These are phyloP conservation scores for Parauchenoglanis punctatus DNA, from an alignment of 2,797 vertebrate species.

Conservation along the genomic window DNA sequence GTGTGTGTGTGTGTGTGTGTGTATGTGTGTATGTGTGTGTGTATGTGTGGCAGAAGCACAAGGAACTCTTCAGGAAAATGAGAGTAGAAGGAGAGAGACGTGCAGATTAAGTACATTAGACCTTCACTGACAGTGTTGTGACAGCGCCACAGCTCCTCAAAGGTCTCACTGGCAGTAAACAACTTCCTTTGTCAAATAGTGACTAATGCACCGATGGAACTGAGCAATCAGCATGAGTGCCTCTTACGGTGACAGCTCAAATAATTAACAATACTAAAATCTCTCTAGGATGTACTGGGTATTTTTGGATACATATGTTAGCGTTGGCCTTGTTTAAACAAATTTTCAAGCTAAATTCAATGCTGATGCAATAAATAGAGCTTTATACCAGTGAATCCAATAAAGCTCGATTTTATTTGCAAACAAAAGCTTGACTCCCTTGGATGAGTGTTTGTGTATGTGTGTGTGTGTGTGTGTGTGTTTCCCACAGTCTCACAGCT, in stretches of 20 bases:
- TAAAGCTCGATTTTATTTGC: conserved; percentile 15
- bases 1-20: too few species aligned
- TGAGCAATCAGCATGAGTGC: background rate
- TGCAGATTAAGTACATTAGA: conserved; percentile 41
- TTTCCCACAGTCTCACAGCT: conserved; percentile 41
- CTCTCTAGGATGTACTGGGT: conserved; percentile 4
- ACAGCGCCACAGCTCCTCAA: conserved; percentile 36
- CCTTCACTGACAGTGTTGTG: conserved; percentile 44
- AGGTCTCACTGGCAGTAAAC: conserved; percentile 32
- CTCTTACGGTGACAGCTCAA: conserved; percentile 19
- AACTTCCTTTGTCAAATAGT: conserved; percentile 44
- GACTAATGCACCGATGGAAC: conserved; percentile 19
- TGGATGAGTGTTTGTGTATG: background rate
- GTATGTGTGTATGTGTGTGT: background rate
- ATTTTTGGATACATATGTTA: conserved; percentile 5
- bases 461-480: conserved; percentile 24
- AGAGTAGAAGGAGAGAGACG: conserved; percentile 35
- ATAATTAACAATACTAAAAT: conserved; percentile 36
- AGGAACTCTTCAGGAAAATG: conserved; percentile 27
- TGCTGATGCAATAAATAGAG: conserved; percentile 21
- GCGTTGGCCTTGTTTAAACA: conserved; percentile 5
- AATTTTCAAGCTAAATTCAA: conserved; percentile 11
- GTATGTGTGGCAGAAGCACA: background rate
- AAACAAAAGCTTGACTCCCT: conserved; percentile 16
- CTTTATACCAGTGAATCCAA: conserved; percentile 2